phyloP scores from a whole-genome alignment of 2,888 invertebrate species.

The Andrena hattorfiana region DNA sequence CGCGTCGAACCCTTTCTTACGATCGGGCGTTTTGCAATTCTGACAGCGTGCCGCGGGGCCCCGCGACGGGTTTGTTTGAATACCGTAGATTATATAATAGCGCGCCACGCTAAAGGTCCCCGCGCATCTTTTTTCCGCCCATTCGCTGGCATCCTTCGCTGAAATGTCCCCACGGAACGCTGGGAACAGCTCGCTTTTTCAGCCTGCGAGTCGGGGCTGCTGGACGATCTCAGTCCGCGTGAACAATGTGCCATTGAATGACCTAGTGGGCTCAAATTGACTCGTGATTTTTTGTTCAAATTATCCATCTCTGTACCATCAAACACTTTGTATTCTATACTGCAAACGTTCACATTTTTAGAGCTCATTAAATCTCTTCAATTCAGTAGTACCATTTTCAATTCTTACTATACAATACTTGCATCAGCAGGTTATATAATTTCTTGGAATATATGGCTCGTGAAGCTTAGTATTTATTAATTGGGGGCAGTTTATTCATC shows the following conservation, averaged over 20 bases:
- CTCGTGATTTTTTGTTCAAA: neutral
- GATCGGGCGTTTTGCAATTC: constrained; percentile 62
- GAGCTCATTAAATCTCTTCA: no score
- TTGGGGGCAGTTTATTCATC: neutral
- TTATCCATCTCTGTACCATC: neutral
- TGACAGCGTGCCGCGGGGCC: constrained; percentile 7
- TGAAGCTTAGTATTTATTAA: no score
- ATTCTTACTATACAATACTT: no score
- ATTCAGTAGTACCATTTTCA: no score
- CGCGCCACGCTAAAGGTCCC: constrained; percentile 6
- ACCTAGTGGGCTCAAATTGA: no score
- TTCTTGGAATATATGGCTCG: no score
- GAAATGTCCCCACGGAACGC: neutral
- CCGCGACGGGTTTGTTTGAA: constrained; percentile 36
- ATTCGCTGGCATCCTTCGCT: neutral
- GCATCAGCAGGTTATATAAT: no score
- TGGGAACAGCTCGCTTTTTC: neutral
- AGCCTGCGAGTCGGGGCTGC: neutral
- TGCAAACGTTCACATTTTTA: no score
- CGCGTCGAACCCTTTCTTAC: constrained; percentile 62
- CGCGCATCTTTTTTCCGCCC: constrained; percentile 5
- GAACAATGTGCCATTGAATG: neutral
- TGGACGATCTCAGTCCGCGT: constrained; percentile 4
- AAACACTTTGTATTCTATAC: neutral
- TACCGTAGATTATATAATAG: constrained; percentile 47